Conservation (phyloP, 2,113 vertebrate species). For the Spheniscus mendiculus region DNA sequence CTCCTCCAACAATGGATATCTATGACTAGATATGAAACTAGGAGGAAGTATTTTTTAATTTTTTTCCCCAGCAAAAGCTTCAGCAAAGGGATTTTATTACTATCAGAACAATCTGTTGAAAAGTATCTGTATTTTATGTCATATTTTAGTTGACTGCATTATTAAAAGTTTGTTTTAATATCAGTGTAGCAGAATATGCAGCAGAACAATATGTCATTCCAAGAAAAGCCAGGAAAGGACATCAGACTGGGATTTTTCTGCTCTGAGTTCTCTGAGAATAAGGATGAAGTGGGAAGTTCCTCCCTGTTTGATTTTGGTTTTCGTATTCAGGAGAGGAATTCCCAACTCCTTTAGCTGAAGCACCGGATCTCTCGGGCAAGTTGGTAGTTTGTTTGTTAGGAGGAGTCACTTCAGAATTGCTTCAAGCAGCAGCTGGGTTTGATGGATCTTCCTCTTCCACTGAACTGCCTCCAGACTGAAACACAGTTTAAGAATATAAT, state of each 20-base stretch:
- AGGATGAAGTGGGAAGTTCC: not conserved
- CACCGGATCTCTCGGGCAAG: not conserved
- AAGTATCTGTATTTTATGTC: not conserved
- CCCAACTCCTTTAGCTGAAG: not conserved
- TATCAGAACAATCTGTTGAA: not conserved
- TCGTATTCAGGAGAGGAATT: not conserved
- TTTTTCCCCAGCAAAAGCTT: not conserved
- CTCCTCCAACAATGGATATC: fast-evolving
- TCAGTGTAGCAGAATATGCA: not conserved
- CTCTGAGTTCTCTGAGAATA: not conserved
- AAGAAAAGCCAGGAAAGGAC: not conserved
- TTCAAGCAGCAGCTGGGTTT: not conserved
- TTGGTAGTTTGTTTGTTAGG: not conserved
- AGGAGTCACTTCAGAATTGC: not conserved
- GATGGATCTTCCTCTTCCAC: not conserved
- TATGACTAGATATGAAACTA: not conserved
- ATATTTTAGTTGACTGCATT: not conserved
- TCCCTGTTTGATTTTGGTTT: not conserved
- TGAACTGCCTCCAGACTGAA: not conserved
- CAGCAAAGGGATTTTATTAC: not conserved
- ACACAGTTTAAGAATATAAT: not conserved
- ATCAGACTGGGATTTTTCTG: not conserved
- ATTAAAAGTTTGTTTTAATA: not conserved
- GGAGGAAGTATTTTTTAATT: not conserved
- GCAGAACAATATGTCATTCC: not conserved